Evolutionary conservation across 30 jellyfish, hydroid and myxozoan species (phyloP).

Genomic region (Hydra vulgaris): DNA sequence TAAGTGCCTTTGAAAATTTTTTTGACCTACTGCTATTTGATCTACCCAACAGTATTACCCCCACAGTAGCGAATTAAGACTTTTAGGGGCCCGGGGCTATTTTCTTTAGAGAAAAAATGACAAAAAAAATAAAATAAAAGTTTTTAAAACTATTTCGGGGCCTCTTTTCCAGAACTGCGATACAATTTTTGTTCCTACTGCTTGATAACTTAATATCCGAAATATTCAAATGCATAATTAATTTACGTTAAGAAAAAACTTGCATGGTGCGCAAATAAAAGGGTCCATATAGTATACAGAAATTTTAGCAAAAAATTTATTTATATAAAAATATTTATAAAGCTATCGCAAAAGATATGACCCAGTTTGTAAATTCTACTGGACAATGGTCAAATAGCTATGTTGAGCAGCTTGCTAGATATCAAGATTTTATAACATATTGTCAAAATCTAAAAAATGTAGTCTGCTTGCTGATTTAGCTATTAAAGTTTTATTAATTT

Average conservation of each 20-base stretch:
- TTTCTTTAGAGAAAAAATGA: no score
- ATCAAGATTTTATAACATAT: background rate
- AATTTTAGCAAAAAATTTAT: background rate
- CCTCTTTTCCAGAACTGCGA: no score
- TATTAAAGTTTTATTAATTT: no score
- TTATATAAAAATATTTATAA: no score
- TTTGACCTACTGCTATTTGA: no score
- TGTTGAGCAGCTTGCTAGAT: background rate
- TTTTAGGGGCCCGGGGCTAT: no score
- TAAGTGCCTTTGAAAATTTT: no score
- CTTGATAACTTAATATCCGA: background rate
- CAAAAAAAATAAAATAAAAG: no score
- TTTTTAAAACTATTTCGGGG: no score
- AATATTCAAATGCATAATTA: background rate
- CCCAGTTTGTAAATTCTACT: background rate
- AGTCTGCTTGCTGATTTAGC: background rate
- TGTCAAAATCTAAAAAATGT: background rate
- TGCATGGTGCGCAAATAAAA: background rate
- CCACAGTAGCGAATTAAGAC: no score
- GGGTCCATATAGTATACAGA: background rate
- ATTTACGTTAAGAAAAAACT: background rate
- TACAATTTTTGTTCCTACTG: no score
- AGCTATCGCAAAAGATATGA: background rate
- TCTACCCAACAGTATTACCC: no score
- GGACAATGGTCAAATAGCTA: background rate